Conservation (phyloP, 2,797 vertebrate species). For the Coracias cyanogaster region DNA sequence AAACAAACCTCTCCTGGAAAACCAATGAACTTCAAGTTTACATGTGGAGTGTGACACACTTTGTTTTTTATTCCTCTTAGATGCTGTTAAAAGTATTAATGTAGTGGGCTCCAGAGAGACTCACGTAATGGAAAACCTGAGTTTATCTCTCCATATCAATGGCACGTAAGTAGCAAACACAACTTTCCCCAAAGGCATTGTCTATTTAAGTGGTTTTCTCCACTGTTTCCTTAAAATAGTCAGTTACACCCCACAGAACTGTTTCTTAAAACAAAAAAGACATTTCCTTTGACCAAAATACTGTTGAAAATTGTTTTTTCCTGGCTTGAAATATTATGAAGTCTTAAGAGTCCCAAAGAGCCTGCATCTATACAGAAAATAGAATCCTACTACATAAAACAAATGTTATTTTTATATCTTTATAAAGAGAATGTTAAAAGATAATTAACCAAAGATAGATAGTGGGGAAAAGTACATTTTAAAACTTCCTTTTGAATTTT, state of each 20-base stretch:
- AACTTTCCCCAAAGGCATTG: not conserved
- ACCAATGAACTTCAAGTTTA: not conserved
- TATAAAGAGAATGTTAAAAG: not conserved
- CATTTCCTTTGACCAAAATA: not conserved
- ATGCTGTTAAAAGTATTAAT: constrained; percentile 85
- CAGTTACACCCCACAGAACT: not conserved
- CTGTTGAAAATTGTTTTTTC: not conserved
- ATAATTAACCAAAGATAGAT: not conserved
- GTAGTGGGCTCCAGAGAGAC: constrained; percentile 82
- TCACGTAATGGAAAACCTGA: constrained; percentile 81
- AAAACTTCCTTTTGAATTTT: not conserved
- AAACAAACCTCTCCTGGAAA: not conserved
- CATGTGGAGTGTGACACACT: not conserved
- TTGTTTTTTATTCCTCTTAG: constrained; percentile 71
- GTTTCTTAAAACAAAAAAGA: not conserved
- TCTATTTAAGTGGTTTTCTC: not conserved
- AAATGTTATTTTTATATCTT: not conserved
- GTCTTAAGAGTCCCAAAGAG: not conserved
- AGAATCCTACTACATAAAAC: not conserved
- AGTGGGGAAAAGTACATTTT: not conserved
- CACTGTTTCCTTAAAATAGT: not conserved
- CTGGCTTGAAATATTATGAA: not conserved
- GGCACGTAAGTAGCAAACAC: constrained; percentile 85
- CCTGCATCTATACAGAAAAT: not conserved
- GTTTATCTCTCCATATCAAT: constrained; percentile 82